These are phyloP conservation scores for Agrilus biguttatus DNA, from an alignment of 2,888 invertebrate genomes.

Conservation along the genomic window DNA sequence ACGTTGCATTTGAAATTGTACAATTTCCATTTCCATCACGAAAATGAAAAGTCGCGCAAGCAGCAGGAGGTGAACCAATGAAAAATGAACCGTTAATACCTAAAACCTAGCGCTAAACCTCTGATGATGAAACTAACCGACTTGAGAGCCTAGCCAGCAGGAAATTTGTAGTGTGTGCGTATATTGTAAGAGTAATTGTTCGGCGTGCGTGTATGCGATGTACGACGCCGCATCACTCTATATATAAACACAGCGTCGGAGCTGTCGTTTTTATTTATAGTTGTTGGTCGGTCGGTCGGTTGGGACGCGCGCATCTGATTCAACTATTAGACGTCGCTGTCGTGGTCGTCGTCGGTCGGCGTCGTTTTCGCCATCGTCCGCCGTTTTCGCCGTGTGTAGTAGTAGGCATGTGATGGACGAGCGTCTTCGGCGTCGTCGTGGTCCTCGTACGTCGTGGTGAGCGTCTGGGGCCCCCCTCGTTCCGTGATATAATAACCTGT, in stretches of 20 bases:
- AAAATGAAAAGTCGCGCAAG: too few relatives aligned
- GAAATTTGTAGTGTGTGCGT: too few relatives aligned
- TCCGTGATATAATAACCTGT: conserved; percentile 1
- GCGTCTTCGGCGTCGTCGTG: conserved; percentile 11
- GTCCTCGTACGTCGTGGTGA: conserved; percentile 15
- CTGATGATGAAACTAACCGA: too few relatives aligned
- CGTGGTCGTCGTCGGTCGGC: not conserved
- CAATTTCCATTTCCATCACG: too few relatives aligned
- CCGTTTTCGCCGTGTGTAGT: conserved; percentile 6
- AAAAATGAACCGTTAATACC: too few relatives aligned
- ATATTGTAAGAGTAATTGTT: too few relatives aligned
- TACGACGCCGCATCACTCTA: not conserved
- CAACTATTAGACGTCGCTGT: too few relatives aligned
- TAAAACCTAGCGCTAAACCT: too few relatives aligned
- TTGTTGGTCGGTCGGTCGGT: conserved; percentile 2
- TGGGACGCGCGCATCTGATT: too few relatives aligned
- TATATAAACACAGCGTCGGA: conserved; percentile 13
- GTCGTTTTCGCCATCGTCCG: not conserved
- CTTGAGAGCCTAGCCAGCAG: too few relatives aligned
- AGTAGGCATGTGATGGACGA: conserved; percentile 5
- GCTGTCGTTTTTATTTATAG: conserved; percentile 15
- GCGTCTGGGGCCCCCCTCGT: conserved; percentile 13
- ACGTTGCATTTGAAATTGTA: too few relatives aligned
- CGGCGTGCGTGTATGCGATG: not conserved
- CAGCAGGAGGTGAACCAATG: too few relatives aligned